Evolutionary conservation across 2,113 vertebrate genomes (phyloP), one percentile per base, ranked within the genome.

Genomic region (Cephalophus harveyi): DNA sequence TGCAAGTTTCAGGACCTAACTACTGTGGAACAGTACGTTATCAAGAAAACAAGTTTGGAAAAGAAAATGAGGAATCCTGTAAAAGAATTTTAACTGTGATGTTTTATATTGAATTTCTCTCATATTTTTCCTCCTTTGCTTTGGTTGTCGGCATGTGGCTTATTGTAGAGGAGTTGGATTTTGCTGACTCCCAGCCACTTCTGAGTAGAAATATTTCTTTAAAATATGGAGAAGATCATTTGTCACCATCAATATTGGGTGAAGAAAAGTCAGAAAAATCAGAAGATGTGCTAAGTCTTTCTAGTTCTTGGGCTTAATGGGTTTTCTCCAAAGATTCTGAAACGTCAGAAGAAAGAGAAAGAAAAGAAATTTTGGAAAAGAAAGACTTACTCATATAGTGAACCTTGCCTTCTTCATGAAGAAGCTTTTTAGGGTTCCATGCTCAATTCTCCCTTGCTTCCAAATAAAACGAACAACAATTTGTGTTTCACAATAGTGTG

Each of bases 251-350:
- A 33, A 11, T 74, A 48, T 30, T 88, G 10, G 90, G n/a, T 79
- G 81, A 94, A 55, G 95, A 50, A 91, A 94, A 94, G 57, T 60
- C 78, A 71, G 79, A 76, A 71, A 87, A 94, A 94, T 64, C 16
- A 36, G 43, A 87, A 48, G 46, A 30, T 46, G 1, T 3, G 8
- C 90, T 76, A 30, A 86, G 3, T 78, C 87, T 74, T 85, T 54
- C n/a, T 64, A 0, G 12, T 33, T 88, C 87, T 25, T 97, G n/a
- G 64, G 33, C 2, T 55, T 85, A 55, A 60, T 52, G 46, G 23
- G 6, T 78, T 81, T 97, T 88, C 17, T 59, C 54, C n/a, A 81
- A 86, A 87, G 86, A 55, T 74, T 97, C 54, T 52, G 16, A 36
- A 36, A 52, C 78, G 74, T 94, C 81, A 91, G 10, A 33, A 82